Base-by-base conservation (phyloP, 2,888 invertebrate genomes). In the Cryptophagus acutangulus region DNA sequence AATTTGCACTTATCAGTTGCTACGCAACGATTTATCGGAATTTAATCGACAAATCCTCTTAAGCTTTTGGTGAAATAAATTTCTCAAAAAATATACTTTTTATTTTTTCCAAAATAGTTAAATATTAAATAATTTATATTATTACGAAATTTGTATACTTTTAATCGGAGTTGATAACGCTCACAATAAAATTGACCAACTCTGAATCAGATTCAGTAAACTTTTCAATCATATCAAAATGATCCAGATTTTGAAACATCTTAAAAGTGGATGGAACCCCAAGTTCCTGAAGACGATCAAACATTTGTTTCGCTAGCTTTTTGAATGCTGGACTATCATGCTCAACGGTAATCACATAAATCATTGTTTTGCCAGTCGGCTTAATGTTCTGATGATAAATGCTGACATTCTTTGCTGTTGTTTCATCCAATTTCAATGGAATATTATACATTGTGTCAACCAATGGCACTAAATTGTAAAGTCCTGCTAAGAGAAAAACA, bases 151-250 rank as follows among this genome's bases (percentile, higher is more conserved):
- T n/a, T n/a, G n/a, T n/a, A n/a, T n/a, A n/a, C n/a, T n/a, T n/a
- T n/a, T n/a, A n/a, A n/a, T n/a, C n/a, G n/a, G n/a, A n/a, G n/a
- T n/a, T n/a, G n/a, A n/a, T n/a, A n/a, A n/a, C n/a, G n/a, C n/a
- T n/a, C n/a, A n/a, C n/a, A n/a, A n/a, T n/a, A n/a, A n/a, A n/a
- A n/a, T n/a, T n/a, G n/a, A n/a, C n/a, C n/a, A n/a, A n/a, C n/a
- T n/a, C n/a, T n/a, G n/a, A 77, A 12, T 78, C 69, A 3, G 74
- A 69, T 20, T 76, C 69, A 1, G 71, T 67, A n/a, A 84, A 73
- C 54, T 81, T 78, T 63, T 88, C 87, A 1, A 87, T 77, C 9
- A 88, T 79, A 57, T 83, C 74, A 55, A 84, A 88, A 63, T 89
- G 89, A 60, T 89, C 89, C 56, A 79, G 72, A 1, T 71, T 65